Conservation (phyloP, 2,113 vertebrate genomes). For the Beaufortia kweichowensis region DNA sequence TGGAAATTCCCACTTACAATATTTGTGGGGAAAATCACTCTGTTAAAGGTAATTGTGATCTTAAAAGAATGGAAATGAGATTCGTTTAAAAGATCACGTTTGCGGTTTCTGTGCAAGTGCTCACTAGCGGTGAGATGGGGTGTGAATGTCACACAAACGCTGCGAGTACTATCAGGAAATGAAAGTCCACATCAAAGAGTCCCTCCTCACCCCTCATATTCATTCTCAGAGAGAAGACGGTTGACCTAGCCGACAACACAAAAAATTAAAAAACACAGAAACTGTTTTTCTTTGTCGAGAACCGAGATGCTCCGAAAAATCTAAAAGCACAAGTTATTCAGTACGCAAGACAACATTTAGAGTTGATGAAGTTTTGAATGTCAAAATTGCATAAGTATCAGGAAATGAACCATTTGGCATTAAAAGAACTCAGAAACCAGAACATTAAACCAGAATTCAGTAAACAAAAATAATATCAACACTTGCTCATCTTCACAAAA, state of each 20-base stretch:
- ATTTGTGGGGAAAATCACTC: conserved; percentile 8
- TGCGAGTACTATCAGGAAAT: conserved; percentile 41
- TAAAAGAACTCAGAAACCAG: too few relatives aligned
- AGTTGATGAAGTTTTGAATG: too few relatives aligned
- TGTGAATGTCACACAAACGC: conserved; percentile 12
- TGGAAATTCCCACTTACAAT: conserved; percentile 32
- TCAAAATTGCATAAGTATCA: too few relatives aligned
- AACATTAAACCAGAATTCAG: too few relatives aligned
- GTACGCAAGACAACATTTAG: too few relatives aligned
- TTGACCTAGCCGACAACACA: conserved; percentile 4
- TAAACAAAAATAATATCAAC: neutral
- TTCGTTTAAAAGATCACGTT: conserved; percentile 11
- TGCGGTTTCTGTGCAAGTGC: conserved; percentile 17
- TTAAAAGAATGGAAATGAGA: conserved; percentile 28
- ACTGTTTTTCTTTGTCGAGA: neutral
- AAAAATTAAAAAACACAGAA: neutral
- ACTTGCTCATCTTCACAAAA: neutral
- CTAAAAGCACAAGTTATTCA: too few relatives aligned
- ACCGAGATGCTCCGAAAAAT: neutral
- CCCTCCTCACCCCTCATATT: conserved; percentile 9
- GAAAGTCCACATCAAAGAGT: conserved; percentile 43
- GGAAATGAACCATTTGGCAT: too few relatives aligned
- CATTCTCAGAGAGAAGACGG: conserved; percentile 36
- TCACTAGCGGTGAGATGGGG: conserved; percentile 3
- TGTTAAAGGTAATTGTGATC: conserved; percentile 6